Evolutionary conservation across 2,888 invertebrate species (phyloP).

Genomic region (Xestia xanthographa): DNA sequence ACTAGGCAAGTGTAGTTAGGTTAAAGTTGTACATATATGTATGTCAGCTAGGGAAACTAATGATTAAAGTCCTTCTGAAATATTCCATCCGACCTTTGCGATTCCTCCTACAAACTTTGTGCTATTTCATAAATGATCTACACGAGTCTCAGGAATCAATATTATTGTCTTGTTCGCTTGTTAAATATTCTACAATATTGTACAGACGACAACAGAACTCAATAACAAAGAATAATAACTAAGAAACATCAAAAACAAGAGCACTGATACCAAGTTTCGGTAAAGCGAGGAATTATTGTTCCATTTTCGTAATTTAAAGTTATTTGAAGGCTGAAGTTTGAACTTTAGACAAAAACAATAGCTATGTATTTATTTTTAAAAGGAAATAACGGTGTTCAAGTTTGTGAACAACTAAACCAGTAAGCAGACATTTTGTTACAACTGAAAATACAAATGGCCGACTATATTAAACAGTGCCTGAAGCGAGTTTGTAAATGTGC

Average conservation of each 20-base stretch:
- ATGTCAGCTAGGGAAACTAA: background rate
- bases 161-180: conserved; percentile 2
- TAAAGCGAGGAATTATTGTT: conserved; percentile 33
- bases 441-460: conserved; percentile 11
- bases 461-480: conserved; percentile 6
- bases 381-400: conserved; percentile 23
- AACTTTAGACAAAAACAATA: conserved; percentile 21
- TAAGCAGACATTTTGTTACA: conserved; percentile 18
- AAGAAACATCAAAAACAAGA: conserved; percentile 17
- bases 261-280: conserved; percentile 13
- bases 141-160: conserved; percentile 26
- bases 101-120: conserved; percentile 11
- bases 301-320: conserved; percentile 25
- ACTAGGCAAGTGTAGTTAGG: background rate
- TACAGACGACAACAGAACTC: conserved; percentile 31
- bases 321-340: conserved; percentile 10
- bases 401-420: background rate
- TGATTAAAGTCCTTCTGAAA: background rate
- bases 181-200: conserved; percentile 25
- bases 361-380: background rate
- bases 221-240: conserved; percentile 2
- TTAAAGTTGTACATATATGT: background rate
- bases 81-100: background rate
- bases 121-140: background rate
- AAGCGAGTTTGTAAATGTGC: background rate